These are phyloP conservation scores for Remorina albescens DNA, from an alignment of 2,797 vertebrate species.

Conservation along the genomic window DNA sequence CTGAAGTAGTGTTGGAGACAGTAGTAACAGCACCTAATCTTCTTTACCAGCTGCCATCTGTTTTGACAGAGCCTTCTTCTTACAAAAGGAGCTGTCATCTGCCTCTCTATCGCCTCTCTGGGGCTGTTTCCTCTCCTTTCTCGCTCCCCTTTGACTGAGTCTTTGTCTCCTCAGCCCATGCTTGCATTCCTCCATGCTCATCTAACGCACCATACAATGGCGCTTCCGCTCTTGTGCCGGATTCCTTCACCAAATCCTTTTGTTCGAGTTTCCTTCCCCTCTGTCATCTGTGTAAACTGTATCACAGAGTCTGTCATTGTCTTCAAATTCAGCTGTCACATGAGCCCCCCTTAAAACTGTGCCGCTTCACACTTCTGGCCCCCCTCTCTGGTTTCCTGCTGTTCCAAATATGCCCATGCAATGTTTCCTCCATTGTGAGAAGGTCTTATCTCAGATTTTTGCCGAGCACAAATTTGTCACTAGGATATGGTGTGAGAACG, in stretches of 20 bases:
- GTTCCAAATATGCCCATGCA: slow-evolving; percentile 53
- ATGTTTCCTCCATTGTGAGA: slow-evolving; percentile 16
- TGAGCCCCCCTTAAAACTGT: slow-evolving; percentile 16
- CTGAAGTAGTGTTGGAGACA: slow-evolving; percentile 62
- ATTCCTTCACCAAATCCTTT: slow-evolving; percentile 57
- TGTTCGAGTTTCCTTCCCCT: slow-evolving; percentile 72
- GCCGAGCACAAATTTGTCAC: slow-evolving; percentile 9
- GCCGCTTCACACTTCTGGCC: slow-evolving; percentile 47
- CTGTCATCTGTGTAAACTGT: slow-evolving; percentile 55
- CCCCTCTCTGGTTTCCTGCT: slow-evolving; percentile 21
- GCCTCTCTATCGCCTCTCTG: slow-evolving; percentile 14
- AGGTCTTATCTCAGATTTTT: slow-evolving; percentile 34
- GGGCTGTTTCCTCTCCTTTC: slow-evolving; percentile 53
- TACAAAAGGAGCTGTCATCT: slow-evolving; percentile 44
- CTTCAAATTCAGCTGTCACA: slow-evolving; percentile 53
- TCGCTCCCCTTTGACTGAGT: slow-evolving; percentile 10
- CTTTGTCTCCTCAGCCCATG: slow-evolving; percentile 21
- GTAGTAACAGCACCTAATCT: slow-evolving; percentile 76
- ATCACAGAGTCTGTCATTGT: slow-evolving; percentile 57
- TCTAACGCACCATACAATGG: slow-evolving; percentile 34
- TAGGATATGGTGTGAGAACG: slow-evolving; percentile 32
- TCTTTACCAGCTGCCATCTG: slow-evolving; percentile 80
- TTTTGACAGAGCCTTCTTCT: slow-evolving; percentile 69
- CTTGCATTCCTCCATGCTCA: slow-evolving; percentile 9
- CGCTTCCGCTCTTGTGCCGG: slow-evolving; percentile 24